A percentile compares a stretch with the other conserved stretches of the same genome.
phyloP scores from a whole-genome alignment of 2,113 vertebrate genomes.

The Emberiza fucata region DNA sequence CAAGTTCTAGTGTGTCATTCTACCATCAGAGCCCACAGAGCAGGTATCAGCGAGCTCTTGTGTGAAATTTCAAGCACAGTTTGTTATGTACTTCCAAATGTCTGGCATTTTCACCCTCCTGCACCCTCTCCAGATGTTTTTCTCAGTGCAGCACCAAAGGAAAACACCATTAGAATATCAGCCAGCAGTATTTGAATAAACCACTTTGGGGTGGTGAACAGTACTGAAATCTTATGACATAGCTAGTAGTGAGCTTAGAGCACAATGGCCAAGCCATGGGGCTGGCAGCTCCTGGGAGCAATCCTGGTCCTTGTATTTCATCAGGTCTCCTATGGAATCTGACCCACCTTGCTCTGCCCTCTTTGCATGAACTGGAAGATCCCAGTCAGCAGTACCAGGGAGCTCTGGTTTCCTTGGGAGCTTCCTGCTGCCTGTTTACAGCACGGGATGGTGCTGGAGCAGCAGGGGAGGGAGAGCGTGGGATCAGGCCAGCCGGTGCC shows the following conservation, averaged over 20 bases:
- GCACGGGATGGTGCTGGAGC: neutral
- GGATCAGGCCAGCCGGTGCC: fast-evolving
- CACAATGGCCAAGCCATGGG: neutral
- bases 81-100: neutral
- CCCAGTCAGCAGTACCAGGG: neutral
- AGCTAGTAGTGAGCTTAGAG: neutral
- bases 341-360: neutral
- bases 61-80: neutral
- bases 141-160: neutral
- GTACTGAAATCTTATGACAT: fast-evolving
- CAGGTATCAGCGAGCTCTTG: neutral
- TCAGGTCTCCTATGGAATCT: neutral
- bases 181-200: neutral
- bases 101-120: neutral
- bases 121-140: neutral
- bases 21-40: neutral
- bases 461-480: neutral
- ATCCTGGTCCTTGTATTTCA: neutral
- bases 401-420: neutral
- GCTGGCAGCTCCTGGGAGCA: neutral
- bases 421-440: neutral
- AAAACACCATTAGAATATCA: neutral
- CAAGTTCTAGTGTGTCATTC: neutral
- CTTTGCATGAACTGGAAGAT: neutral
- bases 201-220: neutral